Evolutionary conservation across 1,140 invertebrate species (phyloP), one percentile per base, ranked within the genome.

Genomic region (Pseudoatta argentina): DNA sequence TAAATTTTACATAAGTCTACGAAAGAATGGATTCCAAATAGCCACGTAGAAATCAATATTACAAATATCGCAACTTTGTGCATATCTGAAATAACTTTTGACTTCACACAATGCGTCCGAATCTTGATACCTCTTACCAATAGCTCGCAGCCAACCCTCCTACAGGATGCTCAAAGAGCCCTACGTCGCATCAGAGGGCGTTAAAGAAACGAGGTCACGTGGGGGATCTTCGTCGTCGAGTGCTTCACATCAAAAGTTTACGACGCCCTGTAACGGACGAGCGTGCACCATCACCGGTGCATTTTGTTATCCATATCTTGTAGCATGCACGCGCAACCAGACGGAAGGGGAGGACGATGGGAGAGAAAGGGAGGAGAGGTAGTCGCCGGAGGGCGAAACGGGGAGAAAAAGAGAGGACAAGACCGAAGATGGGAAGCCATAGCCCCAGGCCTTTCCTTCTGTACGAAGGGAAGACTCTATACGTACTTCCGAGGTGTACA

Each of bases 281-380:
- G 66, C 78, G 76, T 72, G 64, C 77, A 71, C 34, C 61, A 87
- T 87, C 86, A 81, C 79, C 77, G 85, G 59, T 89, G 85, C 89
- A 91, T 88, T 92, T 92, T 89, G 79, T 87, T 92, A 94, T 91
- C 91, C 93, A 90, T 93, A 93, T 93, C 93, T 90, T 88, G 89
- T 86, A 86, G 81, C 87, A 86, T 90, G 90, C 90, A 89, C 87
- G 86, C 79, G 82, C 86, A 91, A 88, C 83, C 90, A 88, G 81
- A 85, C 86, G 72, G 57, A 89, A 86, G 24, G 55, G 55, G 72
- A 44, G 69, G 48, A 57, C 21, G 63, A 85, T 27, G 72, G n/a
- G 24, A 48, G 18, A 10, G 51, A 5, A 7, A 79, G 51, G 53
- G 39, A 18, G 66, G 30, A 66, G 61, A 12, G 53, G 73, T 39